These are phyloP conservation scores for Caerostris darwini DNA, from an alignment of 1,140 invertebrate genomes.

Conservation along the genomic window DNA sequence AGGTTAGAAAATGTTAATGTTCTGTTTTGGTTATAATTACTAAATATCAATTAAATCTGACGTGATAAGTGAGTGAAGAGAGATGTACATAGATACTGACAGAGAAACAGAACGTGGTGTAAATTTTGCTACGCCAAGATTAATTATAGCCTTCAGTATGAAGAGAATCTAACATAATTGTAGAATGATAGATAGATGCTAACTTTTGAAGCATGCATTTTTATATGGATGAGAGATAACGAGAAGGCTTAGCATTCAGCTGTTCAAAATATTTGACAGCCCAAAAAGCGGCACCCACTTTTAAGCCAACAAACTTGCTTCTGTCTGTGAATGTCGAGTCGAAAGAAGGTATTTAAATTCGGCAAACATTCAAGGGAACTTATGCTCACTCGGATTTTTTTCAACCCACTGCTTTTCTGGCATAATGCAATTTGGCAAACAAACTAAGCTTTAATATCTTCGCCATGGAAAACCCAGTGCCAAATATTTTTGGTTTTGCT, in stretches of 20 bases:
- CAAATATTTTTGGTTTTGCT: conserved; percentile 58
- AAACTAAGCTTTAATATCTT: conserved; percentile 29
- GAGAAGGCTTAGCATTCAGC: conserved; percentile 11
- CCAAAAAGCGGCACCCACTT: not conserved
- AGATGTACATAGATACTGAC: not conserved
- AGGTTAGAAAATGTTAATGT: not conserved
- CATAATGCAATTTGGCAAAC: conserved; percentile 62
- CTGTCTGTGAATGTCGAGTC: conserved; percentile 1
- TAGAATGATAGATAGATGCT: not conserved
- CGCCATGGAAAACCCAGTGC: conserved; percentile 34
- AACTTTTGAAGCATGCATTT: conserved; percentile 17
- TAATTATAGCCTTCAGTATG: not conserved
- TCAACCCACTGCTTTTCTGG: conserved; percentile 15
- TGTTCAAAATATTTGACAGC: conserved; percentile 49
- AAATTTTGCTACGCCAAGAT: not conserved
- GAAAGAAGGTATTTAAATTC: conserved; percentile 46
- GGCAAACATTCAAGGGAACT: conserved; percentile 27
- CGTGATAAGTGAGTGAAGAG: not conserved
- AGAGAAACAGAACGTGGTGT: not conserved
- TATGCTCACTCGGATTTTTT: conserved; percentile 18
- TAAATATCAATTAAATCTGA: not conserved
- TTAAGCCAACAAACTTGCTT: not conserved
- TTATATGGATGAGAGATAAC: not conserved
- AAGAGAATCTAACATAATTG: not conserved
- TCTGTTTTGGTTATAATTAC: not conserved